A percentile compares a stretch with the other conserved stretches of the same genome.
Conservation (phyloP, 1,140 invertebrate genomes). For the Saccostrea echinata region DNA sequence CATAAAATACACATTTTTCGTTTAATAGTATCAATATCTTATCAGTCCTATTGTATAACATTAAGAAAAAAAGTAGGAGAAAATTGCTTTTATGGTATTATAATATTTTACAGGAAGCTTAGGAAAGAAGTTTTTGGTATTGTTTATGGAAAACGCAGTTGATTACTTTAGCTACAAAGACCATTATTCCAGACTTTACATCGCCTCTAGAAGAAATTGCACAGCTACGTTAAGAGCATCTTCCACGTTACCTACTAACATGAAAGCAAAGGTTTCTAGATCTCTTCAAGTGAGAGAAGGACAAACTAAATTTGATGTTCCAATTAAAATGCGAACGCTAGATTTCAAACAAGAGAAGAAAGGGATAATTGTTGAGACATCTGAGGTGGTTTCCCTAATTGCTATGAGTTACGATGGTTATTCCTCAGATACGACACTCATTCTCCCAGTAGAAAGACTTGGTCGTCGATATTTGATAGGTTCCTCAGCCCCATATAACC, state of each 20-base stretch:
- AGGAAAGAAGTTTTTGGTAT: not conserved
- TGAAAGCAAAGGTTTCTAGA: not conserved
- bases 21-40: too few species aligned
- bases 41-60: too few species aligned
- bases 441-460: conserved; percentile 10
- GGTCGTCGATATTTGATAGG: not conserved
- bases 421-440: not conserved
- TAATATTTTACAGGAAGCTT: not conserved
- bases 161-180: not conserved
- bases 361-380: not conserved
- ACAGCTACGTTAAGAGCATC: not conserved
- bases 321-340: not conserved
- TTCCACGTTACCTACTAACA: not conserved
- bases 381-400: not conserved
- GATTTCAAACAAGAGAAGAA: not conserved
- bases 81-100: not conserved
- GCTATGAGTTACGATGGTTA: not conserved
- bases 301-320: not conserved
- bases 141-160: conserved; percentile 2
- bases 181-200: not conserved
- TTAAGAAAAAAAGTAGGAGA: too few species aligned
- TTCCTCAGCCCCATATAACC: not conserved
- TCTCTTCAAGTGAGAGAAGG: not conserved
- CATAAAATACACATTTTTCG: not conserved
- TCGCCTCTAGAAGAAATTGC: not conserved